Percentiles rank a stretch among this genome's conserved stretches.
phyloP scores from a whole-genome alignment of 2,888 invertebrate genomes.

The Drosophila meridionalis region DNA sequence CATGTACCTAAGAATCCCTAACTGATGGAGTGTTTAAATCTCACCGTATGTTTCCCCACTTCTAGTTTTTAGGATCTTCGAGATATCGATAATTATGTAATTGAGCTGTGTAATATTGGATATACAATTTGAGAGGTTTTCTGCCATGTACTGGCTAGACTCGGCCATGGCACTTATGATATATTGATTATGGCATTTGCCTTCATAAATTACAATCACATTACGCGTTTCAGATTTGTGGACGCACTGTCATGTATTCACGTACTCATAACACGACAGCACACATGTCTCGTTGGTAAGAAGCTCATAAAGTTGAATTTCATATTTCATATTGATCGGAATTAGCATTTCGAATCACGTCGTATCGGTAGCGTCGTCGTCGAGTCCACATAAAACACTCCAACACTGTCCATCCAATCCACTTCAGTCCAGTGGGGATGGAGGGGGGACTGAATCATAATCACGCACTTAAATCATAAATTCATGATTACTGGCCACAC shows the following conservation, averaged over 20 bases:
- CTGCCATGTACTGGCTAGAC: neutral
- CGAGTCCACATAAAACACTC: slow-evolving; percentile 37
- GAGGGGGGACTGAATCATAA: slow-evolving; percentile 45
- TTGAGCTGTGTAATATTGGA: neutral
- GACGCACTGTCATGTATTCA: slow-evolving; percentile 60
- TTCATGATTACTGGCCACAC: slow-evolving; percentile 65
- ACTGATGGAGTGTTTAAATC: no score
- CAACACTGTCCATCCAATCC: neutral
- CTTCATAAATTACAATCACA: slow-evolving; percentile 62
- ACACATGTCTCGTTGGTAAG: slow-evolving; percentile 45
- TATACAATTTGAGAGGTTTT: neutral
- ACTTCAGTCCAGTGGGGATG: slow-evolving; percentile 2
- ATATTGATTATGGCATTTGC: slow-evolving; percentile 38
- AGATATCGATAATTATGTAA: neutral
- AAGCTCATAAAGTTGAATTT: slow-evolving; percentile 70
- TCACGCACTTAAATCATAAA: slow-evolving; percentile 81
- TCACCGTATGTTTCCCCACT: no score
- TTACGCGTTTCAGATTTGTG: slow-evolving; percentile 60
- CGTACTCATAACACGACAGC: slow-evolving; percentile 69
- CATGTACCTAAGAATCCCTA: no score
- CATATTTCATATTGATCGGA: slow-evolving; percentile 70
- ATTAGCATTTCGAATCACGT: slow-evolving; percentile 64
- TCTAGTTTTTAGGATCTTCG: neutral
- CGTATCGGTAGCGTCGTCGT: slow-evolving; percentile 31
- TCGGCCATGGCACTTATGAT: slow-evolving; percentile 15